Conservation (phyloP, 2,888 invertebrate species). For the Acleris holmiana region DNA sequence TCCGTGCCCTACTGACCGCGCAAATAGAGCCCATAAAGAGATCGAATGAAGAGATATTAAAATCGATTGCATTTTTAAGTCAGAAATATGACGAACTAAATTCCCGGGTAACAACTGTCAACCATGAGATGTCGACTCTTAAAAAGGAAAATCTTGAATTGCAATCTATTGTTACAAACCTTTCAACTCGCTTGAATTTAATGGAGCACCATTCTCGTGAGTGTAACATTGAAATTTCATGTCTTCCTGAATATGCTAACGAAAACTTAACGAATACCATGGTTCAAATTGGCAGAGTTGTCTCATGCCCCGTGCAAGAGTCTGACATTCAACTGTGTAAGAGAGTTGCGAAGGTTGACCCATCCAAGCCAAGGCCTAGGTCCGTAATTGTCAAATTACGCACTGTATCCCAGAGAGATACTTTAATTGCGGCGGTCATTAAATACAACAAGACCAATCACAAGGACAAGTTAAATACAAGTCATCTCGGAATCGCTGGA, state of each 20-base stretch:
- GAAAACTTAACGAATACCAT: neutral
- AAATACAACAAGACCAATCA: neutral
- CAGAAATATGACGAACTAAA: slow-evolving; percentile 1
- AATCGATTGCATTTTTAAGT: neutral
- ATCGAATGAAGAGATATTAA: neutral
- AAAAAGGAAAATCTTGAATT: neutral
- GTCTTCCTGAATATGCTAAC: neutral
- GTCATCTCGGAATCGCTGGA: neutral
- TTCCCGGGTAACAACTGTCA: neutral
- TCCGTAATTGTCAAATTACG: neutral
- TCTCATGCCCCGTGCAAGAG: neutral
- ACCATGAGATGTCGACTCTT: neutral
- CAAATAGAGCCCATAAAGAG: neutral
- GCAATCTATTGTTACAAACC: neutral
- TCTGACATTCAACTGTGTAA: slow-evolving; percentile 3
- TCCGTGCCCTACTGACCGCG: neutral
- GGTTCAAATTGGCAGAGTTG: neutral
- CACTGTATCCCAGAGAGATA: neutral
- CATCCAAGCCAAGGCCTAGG: neutral
- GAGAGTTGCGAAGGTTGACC: neutral
- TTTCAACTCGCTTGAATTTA: neutral
- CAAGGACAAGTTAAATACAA: neutral
- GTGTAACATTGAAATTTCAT: neutral
- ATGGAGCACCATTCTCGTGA: neutral
- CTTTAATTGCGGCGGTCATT: neutral